These are phyloP conservation scores for Sebastes trivittatus DNA, from an alignment of 2,797 vertebrate species.

Conservation along the genomic window DNA sequence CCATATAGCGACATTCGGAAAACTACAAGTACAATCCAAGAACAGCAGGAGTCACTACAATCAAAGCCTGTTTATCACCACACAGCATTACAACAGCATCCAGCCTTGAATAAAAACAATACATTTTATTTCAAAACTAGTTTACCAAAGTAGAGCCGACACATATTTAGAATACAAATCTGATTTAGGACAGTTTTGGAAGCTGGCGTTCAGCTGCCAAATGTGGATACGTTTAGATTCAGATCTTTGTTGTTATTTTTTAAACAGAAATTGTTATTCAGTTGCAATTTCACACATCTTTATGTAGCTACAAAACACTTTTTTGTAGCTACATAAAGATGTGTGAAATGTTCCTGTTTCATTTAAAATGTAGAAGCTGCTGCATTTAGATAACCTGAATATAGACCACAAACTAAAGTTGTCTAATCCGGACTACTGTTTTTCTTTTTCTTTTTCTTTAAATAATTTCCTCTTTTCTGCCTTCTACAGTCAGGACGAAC, in stretches of 20 bases:
- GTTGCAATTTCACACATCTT: not conserved
- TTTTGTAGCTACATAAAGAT: not conserved
- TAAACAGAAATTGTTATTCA: not conserved
- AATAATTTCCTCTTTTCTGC: not conserved
- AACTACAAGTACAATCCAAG: not conserved
- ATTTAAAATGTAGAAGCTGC: not conserved
- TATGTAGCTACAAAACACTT: not conserved
- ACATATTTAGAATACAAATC: not conserved
- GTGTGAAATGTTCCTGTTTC: not conserved
- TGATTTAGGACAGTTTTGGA: not conserved
- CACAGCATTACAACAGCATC: not conserved
- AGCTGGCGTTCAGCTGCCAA: not conserved
- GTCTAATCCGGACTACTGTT: not conserved
- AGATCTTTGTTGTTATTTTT: not conserved
- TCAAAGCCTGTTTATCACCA: not conserved
- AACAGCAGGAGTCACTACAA: conserved; percentile 32
- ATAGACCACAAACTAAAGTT: not conserved
- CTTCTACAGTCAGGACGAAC: not conserved
- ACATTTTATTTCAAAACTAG: not conserved
- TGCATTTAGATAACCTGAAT: not conserved
- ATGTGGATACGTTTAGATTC: not conserved
- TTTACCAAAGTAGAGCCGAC: not conserved
- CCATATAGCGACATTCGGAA: not conserved
- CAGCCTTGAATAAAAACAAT: not conserved
- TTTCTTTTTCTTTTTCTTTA: not conserved